Evolutionary conservation across 2,888 invertebrate genomes (phyloP), one percentile per base, ranked within the genome.

Genomic region (Tortricodes alternella): DNA sequence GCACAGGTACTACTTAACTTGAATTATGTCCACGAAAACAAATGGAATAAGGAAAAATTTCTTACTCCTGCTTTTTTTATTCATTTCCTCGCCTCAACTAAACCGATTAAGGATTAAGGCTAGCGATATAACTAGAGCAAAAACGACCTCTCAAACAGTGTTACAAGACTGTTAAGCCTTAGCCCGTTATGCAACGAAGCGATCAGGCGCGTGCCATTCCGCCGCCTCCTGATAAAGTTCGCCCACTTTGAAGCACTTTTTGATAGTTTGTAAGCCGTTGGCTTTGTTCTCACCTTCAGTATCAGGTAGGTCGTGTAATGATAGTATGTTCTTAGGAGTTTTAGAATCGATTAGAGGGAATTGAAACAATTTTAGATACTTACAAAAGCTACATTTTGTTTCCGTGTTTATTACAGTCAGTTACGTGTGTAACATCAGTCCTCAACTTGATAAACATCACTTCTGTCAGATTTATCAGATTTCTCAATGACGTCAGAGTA

Each of bases 111-210:
- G 34, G 35, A 48, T 27, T 41, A 48, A 48, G 35, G 27, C 18
- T 39, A 32, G 11, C n/a, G 29, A 41, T 19, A 24, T 24, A 34
- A 23, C 29, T 16, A 18, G 23, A 29, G 48, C 48, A 41, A 53
- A 46, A 41, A 53, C 38, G 23, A 39, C 48, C 18, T 39, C 29
- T 32, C 23, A 21, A 49, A 48, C 11, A 29, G 43, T 43, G 29
- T 27, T 46, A 38, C 37, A 49, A 48, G n/a, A 29, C 35, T 43
- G 29, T 27, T 46, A 38, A 46, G 27, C 21, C 27, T 44, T 37
- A 51, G 43, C 44, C 29, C 29, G 37, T 43, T 50, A 56, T 44
- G 49, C 56, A 44, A 16, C 49, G 9, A 43, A 43, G 23, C 43
- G 37, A 56, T 50, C 37, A 50, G 9, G 27, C 27, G 18, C 16